Base-by-base conservation (phyloP, 2,888 invertebrate species). In the Ornithoptera alexandrae region DNA sequence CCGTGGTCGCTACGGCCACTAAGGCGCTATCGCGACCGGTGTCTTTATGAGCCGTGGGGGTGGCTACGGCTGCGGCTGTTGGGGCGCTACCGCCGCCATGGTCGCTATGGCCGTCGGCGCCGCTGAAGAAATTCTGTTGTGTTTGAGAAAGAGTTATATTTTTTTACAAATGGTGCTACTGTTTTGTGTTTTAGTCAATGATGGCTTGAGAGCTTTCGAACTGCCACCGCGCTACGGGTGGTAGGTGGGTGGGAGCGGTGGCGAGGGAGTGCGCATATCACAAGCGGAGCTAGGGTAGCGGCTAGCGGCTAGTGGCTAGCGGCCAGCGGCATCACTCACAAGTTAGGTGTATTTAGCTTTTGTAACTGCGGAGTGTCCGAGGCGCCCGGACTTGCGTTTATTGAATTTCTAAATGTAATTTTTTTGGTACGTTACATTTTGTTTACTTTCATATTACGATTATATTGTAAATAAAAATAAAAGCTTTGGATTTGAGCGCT, bases 141-240 rank as follows among this genome's bases (percentile, higher is more conserved):
- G 81, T 84, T 83, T 77, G 77, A 79, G 78, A 72, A 79, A 79
- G 79, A 79, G 84, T 84, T 84, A 84, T 89, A 89, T 90, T 90
- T 90, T 91, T 89, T 90, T 90, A 90, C 89, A 87, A 90, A 91
- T 90, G 92, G 92, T 92, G 92, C 92, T 92, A 91, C 84, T 86
- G 84, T 87, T 89, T 89, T 89, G 84, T 82, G 87, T 89, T 89
- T 86, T 89, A 88, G 89, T 87, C 86, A 84, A 89, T 80, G 84
- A 85, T 87, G 85, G 88, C 86, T 88, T 85, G 84, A 81, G 82
- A 84, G 86, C 86, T 84, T 83, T 82, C 72, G 75, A 83, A 85
- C 86, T 85, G 88, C 86, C 87, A 85, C 81, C 80, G 82, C 80
- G 82, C 84, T 83, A 81, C 77, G 65, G 57, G 20, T 60, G 71